phyloP scores from a whole-genome alignment of 1,140 invertebrate species.

The Halesus radiatus region DNA sequence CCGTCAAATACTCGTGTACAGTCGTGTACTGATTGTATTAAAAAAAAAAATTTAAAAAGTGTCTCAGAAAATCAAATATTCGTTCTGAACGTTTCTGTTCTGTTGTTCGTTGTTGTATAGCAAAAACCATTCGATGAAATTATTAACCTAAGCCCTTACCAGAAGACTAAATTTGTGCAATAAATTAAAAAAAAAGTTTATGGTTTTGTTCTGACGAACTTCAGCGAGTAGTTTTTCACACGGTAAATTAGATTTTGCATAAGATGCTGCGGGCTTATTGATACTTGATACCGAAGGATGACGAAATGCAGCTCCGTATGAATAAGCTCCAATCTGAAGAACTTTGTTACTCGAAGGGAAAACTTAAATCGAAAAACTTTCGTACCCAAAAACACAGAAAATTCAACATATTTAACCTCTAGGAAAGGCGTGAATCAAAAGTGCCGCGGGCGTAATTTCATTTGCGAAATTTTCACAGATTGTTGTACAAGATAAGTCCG shows the following conservation, averaged over 20 bases:
- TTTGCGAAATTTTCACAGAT: conserved; percentile 6
- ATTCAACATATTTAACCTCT: conserved; percentile 48
- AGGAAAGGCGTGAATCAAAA: conserved; percentile 49
- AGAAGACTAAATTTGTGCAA: too few species aligned
- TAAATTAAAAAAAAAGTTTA: too few species aligned
- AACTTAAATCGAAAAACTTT: conserved; percentile 56
- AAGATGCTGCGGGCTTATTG: conserved; percentile 15
- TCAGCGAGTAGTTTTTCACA: neutral
- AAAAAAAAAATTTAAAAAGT: too few species aligned
- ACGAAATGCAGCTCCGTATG: conserved; percentile 14
- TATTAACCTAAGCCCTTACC: too few species aligned
- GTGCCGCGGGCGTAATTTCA: conserved; percentile 41
- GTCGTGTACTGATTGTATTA: too few species aligned
- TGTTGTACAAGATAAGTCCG: neutral
- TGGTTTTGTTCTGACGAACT: too few species aligned
- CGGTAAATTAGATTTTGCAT: conserved; percentile 7
- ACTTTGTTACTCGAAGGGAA: conserved; percentile 29
- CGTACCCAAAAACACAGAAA: conserved; percentile 50
- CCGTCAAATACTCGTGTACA: too few species aligned
- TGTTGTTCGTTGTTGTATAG: too few species aligned
- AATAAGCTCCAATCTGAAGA: neutral
- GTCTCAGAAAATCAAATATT: too few species aligned
- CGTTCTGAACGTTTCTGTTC: too few species aligned
- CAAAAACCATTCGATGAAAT: too few species aligned
- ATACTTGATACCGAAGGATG: neutral